Conservation (phyloP, 1,140 invertebrate species). For the Tigriopus japonicus region DNA sequence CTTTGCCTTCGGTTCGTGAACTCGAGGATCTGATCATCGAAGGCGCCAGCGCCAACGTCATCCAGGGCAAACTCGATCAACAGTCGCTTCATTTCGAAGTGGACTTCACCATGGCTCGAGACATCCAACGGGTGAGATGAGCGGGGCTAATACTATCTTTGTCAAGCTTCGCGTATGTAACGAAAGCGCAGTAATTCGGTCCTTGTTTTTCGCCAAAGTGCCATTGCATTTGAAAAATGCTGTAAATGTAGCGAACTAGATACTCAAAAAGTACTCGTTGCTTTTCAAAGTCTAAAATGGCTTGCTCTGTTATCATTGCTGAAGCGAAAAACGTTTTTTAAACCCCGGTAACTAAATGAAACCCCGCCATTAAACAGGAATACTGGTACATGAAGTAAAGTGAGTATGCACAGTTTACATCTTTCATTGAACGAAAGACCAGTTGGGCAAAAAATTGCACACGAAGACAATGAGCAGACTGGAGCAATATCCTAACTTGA, state of each 20-base stretch:
- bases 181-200: not conserved
- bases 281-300: too few relatives aligned
- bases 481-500: too few relatives aligned
- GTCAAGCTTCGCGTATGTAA: constrained; percentile 30
- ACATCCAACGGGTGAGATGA: constrained; percentile 58
- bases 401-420: too few relatives aligned
- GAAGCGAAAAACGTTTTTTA: too few relatives aligned
- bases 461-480: too few relatives aligned
- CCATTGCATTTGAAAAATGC: not conserved
- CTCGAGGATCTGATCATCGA: constrained; percentile 94
- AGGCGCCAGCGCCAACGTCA: constrained; percentile 83
- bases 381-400: too few relatives aligned
- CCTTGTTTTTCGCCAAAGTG: not conserved
- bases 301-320: too few relatives aligned
- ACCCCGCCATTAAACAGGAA: too few relatives aligned
- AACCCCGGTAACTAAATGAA: too few relatives aligned
- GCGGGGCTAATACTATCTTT: constrained; percentile 55
- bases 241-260: not conserved
- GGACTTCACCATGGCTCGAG: constrained; percentile 78
- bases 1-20: constrained; percentile 76
- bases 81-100: constrained; percentile 79
- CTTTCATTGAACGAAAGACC: too few relatives aligned
- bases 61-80: constrained; percentile 89
- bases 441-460: too few relatives aligned
- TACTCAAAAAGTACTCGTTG: too few relatives aligned